Conservation (phyloP, 1,140 invertebrate species). For the Diabrotica undecimpunctata region DNA sequence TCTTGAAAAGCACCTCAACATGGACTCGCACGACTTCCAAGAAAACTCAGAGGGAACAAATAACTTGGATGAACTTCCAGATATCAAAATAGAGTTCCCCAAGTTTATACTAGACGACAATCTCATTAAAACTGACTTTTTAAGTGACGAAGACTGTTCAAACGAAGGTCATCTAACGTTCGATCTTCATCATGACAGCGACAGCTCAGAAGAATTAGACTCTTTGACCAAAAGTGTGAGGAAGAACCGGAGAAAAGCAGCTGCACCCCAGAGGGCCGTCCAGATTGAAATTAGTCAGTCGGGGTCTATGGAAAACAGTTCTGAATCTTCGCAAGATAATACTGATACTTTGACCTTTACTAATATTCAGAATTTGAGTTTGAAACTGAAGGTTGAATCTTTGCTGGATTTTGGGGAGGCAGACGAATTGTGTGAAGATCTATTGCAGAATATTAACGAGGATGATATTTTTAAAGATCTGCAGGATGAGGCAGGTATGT, state of each 20-base stretch:
- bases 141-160: slow-evolving; percentile 18
- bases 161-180: slow-evolving; percentile 15
- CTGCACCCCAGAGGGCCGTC: slow-evolving; percentile 20
- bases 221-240: slow-evolving; percentile 12
- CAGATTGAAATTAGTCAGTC: slow-evolving; percentile 17
- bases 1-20: not conserved
- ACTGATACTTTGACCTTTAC: slow-evolving; percentile 15
- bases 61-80: slow-evolving; percentile 4
- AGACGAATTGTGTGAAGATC: slow-evolving; percentile 28
- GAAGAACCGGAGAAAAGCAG: slow-evolving; percentile 17
- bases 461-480: slow-evolving; percentile 41
- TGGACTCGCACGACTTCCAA: not conserved
- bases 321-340: slow-evolving; percentile 25
- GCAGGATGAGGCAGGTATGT: slow-evolving; percentile 37
- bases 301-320: slow-evolving; percentile 20
- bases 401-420: slow-evolving; percentile 15
- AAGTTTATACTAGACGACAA: slow-evolving; percentile 13
- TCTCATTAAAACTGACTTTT: slow-evolving; percentile 16
- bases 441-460: slow-evolving; percentile 32
- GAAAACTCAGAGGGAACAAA: not conserved
- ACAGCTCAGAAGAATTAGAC: slow-evolving; percentile 16
- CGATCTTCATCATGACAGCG: slow-evolving; percentile 16
- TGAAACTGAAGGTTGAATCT: slow-evolving; percentile 10
- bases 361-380: slow-evolving; percentile 13
- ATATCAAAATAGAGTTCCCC: slow-evolving; percentile 18